These are phyloP conservation scores for Acronicta psi DNA, from an alignment of 2,888 invertebrate species.

Conservation along the genomic window DNA sequence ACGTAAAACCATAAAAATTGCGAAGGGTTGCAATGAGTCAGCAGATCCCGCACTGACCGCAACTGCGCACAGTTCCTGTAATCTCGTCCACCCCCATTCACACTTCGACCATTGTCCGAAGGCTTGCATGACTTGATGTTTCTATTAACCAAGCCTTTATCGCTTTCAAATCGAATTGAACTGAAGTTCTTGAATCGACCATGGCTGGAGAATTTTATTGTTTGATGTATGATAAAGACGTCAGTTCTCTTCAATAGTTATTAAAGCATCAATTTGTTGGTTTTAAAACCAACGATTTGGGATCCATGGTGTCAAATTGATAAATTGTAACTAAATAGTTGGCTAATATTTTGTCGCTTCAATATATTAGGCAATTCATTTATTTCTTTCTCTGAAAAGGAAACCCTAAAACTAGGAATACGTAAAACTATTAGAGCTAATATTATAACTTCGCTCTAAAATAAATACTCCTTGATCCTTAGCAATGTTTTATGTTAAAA, in stretches of 20 bases:
- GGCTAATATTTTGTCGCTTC: neutral
- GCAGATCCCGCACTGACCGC: conserved; percentile 53
- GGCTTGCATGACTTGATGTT: conserved; percentile 40
- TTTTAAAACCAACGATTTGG: conserved; percentile 8
- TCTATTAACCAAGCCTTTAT: conserved; percentile 44
- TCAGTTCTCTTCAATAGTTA: conserved; percentile 4
- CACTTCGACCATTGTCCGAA: conserved; percentile 54
- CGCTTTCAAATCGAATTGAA: conserved; percentile 35
- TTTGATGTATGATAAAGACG: conserved; percentile 2
- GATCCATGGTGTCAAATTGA: conserved; percentile 6
- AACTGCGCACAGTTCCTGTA: conserved; percentile 43
- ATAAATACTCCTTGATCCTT: too few relatives aligned
- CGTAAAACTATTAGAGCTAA: too few relatives aligned
- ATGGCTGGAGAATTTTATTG: conserved; percentile 10
- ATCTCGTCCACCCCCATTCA: conserved; percentile 62
- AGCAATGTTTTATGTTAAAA: too few relatives aligned
- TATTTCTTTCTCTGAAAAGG: too few relatives aligned
- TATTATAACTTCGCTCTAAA: too few relatives aligned
- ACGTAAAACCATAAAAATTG: conserved; percentile 21
- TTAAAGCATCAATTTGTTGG: conserved; percentile 16
- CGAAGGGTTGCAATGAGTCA: conserved; percentile 64
- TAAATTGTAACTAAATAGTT: conserved; percentile 10
- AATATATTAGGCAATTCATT: neutral
- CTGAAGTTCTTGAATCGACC: conserved; percentile 20
- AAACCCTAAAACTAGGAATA: too few relatives aligned